Conservation (phyloP, 2,797 vertebrate genomes). For the Argyrosomus regius region DNA sequence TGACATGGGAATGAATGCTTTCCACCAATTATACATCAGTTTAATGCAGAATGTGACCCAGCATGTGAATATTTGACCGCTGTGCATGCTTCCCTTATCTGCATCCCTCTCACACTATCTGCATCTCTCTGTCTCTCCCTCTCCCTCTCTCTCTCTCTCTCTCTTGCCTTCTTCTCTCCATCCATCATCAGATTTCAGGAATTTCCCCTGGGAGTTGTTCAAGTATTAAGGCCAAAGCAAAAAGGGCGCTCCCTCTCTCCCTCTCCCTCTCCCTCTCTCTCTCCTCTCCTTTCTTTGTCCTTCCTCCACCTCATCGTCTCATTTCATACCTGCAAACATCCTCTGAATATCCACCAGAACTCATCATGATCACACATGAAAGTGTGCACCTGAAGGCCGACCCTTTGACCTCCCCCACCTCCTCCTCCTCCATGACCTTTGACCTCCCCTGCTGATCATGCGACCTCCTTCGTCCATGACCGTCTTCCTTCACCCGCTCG, state of each 20-base stretch:
- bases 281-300: constrained; percentile 1
- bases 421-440: constrained; percentile 45
- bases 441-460: constrained; percentile 74
- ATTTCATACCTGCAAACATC: constrained; percentile 11
- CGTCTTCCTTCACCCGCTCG: too few relatives aligned
- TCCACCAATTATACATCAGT: constrained; percentile 81
- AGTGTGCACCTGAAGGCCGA: constrained; percentile 76
- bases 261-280: background rate
- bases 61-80: constrained; percentile 83
- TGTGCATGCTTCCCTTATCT: constrained; percentile 79
- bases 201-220: constrained; percentile 72
- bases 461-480: constrained; percentile 63
- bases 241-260: constrained; percentile 33
- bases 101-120: constrained; percentile 61
- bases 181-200: constrained; percentile 79
- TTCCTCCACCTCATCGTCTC: constrained; percentile 11
- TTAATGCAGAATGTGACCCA: constrained; percentile 85
- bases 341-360: background rate
- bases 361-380: background rate
- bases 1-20: constrained; percentile 78
- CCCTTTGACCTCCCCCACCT: constrained; percentile 46
- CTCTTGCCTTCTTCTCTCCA: constrained; percentile 55
- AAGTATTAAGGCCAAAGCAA: constrained; percentile 60
- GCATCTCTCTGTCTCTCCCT: constrained; percentile 40
- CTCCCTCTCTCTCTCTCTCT: constrained; percentile 39